Conservation (phyloP, 2,888 invertebrate genomes). For the Maniola hyperantus region DNA sequence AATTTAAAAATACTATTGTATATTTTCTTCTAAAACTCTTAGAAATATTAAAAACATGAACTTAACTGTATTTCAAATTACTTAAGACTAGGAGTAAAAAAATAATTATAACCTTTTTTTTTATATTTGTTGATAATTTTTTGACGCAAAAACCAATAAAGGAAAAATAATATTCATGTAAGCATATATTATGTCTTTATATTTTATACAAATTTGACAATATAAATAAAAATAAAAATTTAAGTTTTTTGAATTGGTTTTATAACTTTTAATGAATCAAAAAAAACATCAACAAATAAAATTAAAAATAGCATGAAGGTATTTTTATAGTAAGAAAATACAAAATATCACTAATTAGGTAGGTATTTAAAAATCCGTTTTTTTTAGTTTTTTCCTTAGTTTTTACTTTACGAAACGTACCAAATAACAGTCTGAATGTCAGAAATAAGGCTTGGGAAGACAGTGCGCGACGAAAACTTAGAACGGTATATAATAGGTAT, state of each 20-base stretch:
- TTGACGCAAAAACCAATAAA: neutral
- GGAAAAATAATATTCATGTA: neutral
- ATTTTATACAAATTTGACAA: no score
- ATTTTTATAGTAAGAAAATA: conserved; percentile 37
- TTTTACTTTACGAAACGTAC: conserved; percentile 18
- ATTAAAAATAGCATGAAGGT: conserved; percentile 14
- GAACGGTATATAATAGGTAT: no score
- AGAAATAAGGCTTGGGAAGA: neutral
- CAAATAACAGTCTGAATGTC: conserved; percentile 27
- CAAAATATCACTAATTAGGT: conserved; percentile 30
- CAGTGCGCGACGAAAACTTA: neutral
- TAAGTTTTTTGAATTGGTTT: neutral
- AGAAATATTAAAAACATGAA: conserved; percentile 20
- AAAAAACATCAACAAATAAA: conserved; percentile 18
- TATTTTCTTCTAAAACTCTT: conserved; percentile 17
- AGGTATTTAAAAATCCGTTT: conserved; percentile 24
- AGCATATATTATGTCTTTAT: neutral
- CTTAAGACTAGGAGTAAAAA: conserved; percentile 19
- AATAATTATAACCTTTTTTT: neutral
- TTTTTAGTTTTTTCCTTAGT: conserved; percentile 15
- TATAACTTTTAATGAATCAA: neutral
- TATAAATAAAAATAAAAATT: no score
- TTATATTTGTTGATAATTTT: conserved; percentile 11
- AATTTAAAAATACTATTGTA: neutral
- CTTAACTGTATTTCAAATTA: conserved; percentile 18